Base-by-base conservation (phyloP, 2,888 invertebrate species). In the Merodon equestris region DNA sequence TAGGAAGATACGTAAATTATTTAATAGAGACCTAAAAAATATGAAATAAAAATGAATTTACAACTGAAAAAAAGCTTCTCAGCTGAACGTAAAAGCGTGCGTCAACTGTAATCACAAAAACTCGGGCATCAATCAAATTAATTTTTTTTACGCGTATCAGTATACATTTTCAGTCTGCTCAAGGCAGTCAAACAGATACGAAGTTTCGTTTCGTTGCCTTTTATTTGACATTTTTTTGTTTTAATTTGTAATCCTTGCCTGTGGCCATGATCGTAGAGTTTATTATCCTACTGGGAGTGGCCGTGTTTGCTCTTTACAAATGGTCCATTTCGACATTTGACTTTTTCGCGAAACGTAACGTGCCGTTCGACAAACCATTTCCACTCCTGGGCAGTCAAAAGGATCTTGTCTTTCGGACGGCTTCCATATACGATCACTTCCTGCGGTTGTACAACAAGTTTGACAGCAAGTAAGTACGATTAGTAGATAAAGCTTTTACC, bases 381-480 rank as follows among this genome's bases (percentile, higher is more conserved):
- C 81, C 84, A 0, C 53, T 85, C 19, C 82, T 85, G 9, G 86
- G 86, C n/a, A 85, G 84, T 76, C 83, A 84, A 70, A 61, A 54
- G 5, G 57, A 83, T 36, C 73, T 85, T 74, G 67, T 85, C 0
- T 50, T 86, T 0, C 68, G 83, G 2, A 89, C 90, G n/a, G 88
- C 91, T 83, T 91, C 92, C 0, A 86, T 91, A 40, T 85, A 86
- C 1, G 88, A 92, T 1, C 84, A 85, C n/a, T 82, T 91, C 15
- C 90, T 91, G 67, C 85, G 89, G 34, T 91, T 92, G 82, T 92
- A 86, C 56, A 82, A 83, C 12, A 73, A 82, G 88, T 83, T 81
- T 82, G 50, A 90, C 86, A 87, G 90, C 89, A 61, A 90, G 90
- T 84, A 84, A 86, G 54, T 40, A 40, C 5, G 1, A 5, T 27